A percentile compares a stretch with the other conserved stretches of the same genome.
Evolutionary conservation across 2,888 invertebrate species (phyloP).

Genomic region (Metacarcinus magister): DNA sequence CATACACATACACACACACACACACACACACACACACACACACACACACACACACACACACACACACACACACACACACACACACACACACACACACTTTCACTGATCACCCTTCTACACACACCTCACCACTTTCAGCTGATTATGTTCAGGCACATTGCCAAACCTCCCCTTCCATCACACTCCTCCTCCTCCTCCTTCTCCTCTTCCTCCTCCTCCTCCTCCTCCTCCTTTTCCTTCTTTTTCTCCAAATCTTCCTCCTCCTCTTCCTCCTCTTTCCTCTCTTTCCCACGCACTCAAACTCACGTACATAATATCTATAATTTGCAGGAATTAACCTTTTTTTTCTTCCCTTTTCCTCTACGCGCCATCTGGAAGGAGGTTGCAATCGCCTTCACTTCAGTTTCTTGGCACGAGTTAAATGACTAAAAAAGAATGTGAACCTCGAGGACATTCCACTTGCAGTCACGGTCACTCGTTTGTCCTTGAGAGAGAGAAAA

Average conservation of each 20-base stretch:
- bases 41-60: not conserved
- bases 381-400: too few relatives aligned
- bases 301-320: not conserved
- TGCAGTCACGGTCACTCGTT: not conserved
- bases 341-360: too few relatives aligned
- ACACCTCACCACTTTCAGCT: not conserved
- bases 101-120: too few relatives aligned
- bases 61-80: slow-evolving; percentile 4
- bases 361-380: too few relatives aligned
- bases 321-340: too few relatives aligned
- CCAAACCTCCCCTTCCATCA: not conserved
- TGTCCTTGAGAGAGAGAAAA: not conserved
- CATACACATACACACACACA: not conserved
- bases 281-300: not conserved
- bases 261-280: not conserved
- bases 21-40: not conserved
- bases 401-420: too few relatives aligned
- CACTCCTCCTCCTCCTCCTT: not conserved
- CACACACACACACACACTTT: not conserved
- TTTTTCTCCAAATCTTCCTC: not conserved
- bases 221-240: not conserved
- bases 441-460: not conserved
- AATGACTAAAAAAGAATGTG: too few relatives aligned
- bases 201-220: not conserved
- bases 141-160: slow-evolving; percentile 9